Evolutionary conservation across 2,888 invertebrate genomes (phyloP), one percentile per base, ranked within the genome.

Genomic region (Boloria euphrosyne): DNA sequence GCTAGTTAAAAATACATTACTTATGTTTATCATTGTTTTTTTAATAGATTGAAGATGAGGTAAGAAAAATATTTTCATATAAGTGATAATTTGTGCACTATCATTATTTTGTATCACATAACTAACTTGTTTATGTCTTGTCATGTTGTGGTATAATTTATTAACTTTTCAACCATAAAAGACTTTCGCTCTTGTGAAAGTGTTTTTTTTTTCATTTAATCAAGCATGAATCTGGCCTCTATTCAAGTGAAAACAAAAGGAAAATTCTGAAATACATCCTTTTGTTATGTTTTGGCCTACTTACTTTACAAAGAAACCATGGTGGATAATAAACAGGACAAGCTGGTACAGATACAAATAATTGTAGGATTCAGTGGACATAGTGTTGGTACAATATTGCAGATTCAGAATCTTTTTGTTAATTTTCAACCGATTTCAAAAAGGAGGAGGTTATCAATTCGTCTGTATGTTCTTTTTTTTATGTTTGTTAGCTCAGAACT

Each of bases 281-380:
- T 70, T 70, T 70, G 69, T 70, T 70, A 55, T 66, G 51, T 66
- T 65, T 59, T 55, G 69, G 65, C 69, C 69, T 67, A 70, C 65
- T 70, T 70, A 70, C 55, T 62, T 55, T 55, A 70, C 67, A 70
- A 70, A 70, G 67, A 62, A 53, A 62, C 51, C 54, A 65, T 62
- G 62, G 65, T 54, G 52, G 13, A 58, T 70, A 60, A 67, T 60
- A 70, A 65, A 66, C 65, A 55, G 69, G 55, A 62, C 62, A 66
- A 59, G 59, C 31, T 59, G 49, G 59, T 59, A 50, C 59, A 17
- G 59, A 65, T 53, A 66, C 58, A 62, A 62, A 66, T 62, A 47
- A 62, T 62, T 62, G 51, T 58, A 62, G 49, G 59, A 59, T 50
- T 47, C 49, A 49, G 31, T 59, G 61, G 65, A 62, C 55, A 66